These are phyloP conservation scores for Hippolais icterina DNA, from an alignment of 2,113 vertebrate species.

Conservation along the genomic window DNA sequence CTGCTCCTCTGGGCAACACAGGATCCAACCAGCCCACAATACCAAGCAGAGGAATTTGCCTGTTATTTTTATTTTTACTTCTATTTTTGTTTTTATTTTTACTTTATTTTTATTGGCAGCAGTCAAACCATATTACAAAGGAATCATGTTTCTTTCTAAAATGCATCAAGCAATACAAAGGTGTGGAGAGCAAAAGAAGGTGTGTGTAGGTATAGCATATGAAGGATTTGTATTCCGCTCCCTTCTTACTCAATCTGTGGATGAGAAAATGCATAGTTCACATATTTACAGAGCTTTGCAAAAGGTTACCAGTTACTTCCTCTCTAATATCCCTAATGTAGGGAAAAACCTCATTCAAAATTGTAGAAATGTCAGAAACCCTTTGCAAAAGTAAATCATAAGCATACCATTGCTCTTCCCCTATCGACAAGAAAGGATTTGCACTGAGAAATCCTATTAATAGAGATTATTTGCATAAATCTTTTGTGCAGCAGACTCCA, in stretches of 20 bases:
- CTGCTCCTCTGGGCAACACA: not conserved
- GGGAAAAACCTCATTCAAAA: not conserved
- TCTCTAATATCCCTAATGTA: not conserved
- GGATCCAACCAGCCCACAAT: not conserved
- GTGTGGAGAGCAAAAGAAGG: not conserved
- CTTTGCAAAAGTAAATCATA: not conserved
- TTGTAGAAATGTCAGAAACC: not conserved
- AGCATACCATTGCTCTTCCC: not conserved
- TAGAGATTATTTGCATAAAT: not conserved
- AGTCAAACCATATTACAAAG: not conserved
- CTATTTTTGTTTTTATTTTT: not conserved
- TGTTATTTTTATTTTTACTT: not conserved
- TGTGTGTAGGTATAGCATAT: not conserved
- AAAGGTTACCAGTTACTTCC: not conserved
- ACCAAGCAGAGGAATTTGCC: not conserved
- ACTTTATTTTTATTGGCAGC: not conserved
- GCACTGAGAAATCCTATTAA: constrained; percentile 17
- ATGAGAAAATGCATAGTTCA: not conserved
- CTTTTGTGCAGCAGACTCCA: not conserved
- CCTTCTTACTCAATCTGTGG: not conserved
- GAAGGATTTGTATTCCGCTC: not conserved
- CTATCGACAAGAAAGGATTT: constrained; percentile 5
- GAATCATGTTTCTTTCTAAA: not conserved
- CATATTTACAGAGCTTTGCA: not conserved
- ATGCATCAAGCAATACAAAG: not conserved